A percentile compares a stretch with the other conserved stretches of the same genome.
phyloP scores from a whole-genome alignment of 2,113 vertebrate genomes.

The Mus spicilegus region DNA sequence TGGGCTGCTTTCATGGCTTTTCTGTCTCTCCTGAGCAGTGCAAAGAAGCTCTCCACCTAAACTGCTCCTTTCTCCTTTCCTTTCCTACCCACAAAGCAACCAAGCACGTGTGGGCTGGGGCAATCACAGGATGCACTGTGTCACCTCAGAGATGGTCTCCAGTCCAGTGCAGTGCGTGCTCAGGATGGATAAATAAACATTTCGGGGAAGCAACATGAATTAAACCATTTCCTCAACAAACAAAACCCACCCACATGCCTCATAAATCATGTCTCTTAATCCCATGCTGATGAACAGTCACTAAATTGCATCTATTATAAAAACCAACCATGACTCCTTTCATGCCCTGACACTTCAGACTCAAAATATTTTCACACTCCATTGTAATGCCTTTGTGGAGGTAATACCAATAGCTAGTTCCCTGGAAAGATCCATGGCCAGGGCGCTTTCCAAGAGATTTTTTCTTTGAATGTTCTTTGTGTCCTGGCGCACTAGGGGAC shows the following conservation, averaged over 20 bases:
- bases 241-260: slow-evolving; percentile 68
- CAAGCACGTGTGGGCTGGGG: neutral
- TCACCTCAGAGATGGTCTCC: slow-evolving; percentile 51
- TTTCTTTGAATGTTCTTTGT: slow-evolving; percentile 82
- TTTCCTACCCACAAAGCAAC: slow-evolving; percentile 25
- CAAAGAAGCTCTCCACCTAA: neutral
- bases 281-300: slow-evolving; percentile 41
- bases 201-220: slow-evolving; percentile 55
- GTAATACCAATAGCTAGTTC: slow-evolving; percentile 63
- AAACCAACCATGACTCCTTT: slow-evolving; percentile 61
- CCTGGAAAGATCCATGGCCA: slow-evolving; percentile 75
- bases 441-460: slow-evolving; percentile 76
- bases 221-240: slow-evolving; percentile 68
- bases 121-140: neutral
- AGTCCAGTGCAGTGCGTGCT: slow-evolving; percentile 20
- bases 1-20: neutral
- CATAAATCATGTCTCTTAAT: slow-evolving; percentile 68
- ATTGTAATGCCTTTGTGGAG: slow-evolving; percentile 73
- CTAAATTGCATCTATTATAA: slow-evolving; percentile 49
- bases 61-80: slow-evolving; percentile 5
- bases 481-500: slow-evolving; percentile 69
- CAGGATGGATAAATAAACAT: slow-evolving; percentile 63
- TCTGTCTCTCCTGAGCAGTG: neutral
- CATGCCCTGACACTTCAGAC: slow-evolving; percentile 66
- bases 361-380: slow-evolving; percentile 74